Evolutionary conservation across 92 coral and sea anemone species (phyloP).

Genomic region (Parazoanthus atlanticus): DNA sequence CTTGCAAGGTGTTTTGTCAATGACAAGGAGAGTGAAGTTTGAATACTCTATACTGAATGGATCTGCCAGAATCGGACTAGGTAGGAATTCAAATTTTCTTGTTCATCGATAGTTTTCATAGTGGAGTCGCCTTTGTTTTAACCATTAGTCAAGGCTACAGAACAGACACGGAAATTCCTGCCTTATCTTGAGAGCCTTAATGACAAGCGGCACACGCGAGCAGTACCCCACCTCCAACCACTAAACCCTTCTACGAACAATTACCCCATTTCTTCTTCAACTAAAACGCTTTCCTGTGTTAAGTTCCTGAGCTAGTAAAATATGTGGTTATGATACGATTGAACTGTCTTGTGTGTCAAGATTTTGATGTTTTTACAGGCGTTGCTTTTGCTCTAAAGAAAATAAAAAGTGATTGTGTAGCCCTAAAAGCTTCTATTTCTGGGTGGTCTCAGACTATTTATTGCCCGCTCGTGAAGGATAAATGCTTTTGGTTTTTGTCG

Average conservation of each 20-base stretch:
- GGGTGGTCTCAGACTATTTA: conserved; percentile 35
- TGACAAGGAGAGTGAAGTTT: not conserved
- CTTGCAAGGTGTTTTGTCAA: not conserved
- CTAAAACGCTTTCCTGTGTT: conserved; percentile 3
- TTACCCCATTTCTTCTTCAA: not conserved
- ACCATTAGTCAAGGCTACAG: conserved; percentile 31
- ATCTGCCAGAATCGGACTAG: not conserved
- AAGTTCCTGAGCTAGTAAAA: not conserved
- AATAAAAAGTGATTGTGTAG: conserved; percentile 20
- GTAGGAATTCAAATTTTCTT: conserved; percentile 37
- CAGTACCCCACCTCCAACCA: conserved; percentile 40
- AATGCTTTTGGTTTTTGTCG: conserved; percentile 28
- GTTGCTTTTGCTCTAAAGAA: conserved; percentile 34
- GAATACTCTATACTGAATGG: not conserved
- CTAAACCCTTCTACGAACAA: conserved; percentile 16
- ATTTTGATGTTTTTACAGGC: conserved; percentile 59
- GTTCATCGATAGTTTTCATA: conserved; percentile 22
- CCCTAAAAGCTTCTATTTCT: conserved; percentile 41
- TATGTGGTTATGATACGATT: not conserved
- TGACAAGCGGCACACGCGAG: conserved; percentile 84
- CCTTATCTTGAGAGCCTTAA: conserved; percentile 78
- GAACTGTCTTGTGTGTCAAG: conserved; percentile 24
- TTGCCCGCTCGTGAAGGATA: conserved; percentile 34
- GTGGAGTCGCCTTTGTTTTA: conserved; percentile 24
- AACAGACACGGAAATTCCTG: conserved; percentile 69